These are phyloP conservation scores for Lasioglossum baleicum DNA, from an alignment of 1,140 invertebrate genomes.

Conservation along the genomic window DNA sequence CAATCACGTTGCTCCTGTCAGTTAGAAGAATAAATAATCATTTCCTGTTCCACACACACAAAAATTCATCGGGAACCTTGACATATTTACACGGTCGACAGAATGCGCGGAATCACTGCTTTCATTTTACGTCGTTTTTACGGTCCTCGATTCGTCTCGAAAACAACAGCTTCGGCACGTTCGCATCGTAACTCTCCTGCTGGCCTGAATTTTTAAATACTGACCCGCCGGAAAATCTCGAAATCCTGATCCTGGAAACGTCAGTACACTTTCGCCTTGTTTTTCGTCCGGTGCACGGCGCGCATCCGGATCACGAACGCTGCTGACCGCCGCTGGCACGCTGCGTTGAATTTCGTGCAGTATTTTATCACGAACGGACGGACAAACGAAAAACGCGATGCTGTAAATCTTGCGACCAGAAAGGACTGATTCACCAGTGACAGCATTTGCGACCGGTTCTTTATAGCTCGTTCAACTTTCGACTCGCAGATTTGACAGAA, in stretches of 20 bases:
- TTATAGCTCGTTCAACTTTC: neutral
- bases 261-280: neutral
- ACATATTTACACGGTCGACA: neutral
- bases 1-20: too few species aligned
- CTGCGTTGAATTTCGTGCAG: neutral
- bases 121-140: neutral
- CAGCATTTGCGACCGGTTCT: neutral
- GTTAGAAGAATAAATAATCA: too few species aligned
- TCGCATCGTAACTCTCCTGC: too few species aligned
- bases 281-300: neutral
- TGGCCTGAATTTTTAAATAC: constrained; percentile 18
- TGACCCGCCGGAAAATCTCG: neutral
- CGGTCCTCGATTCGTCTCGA: neutral
- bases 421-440: neutral
- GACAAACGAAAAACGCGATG: neutral
- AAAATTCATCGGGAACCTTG: too few species aligned
- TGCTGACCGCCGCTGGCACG: too few species aligned
- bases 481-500: too few species aligned
- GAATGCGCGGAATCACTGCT: neutral
- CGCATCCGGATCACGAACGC: neutral
- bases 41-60: too few species aligned
- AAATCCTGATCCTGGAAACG: neutral
- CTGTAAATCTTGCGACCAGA: constrained; percentile 5
- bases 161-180: constrained; percentile 4
- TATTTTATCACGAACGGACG: neutral